Percentiles rank a stretch among this genome's conserved stretches.
Conservation (phyloP, 1,140 invertebrate species). For the Sminthurinus signatus region DNA sequence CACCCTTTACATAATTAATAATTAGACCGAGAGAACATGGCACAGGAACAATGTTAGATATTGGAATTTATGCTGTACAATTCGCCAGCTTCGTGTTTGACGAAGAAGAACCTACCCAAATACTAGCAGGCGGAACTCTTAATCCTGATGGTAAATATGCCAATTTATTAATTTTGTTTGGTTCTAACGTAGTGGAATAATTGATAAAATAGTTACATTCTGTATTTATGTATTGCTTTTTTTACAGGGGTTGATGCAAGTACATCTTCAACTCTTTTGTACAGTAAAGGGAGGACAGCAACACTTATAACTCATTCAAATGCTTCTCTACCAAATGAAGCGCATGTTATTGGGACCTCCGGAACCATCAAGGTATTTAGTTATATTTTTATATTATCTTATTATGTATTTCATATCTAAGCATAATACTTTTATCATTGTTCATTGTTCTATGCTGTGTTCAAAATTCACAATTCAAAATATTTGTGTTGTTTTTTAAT, state of each 20-base stretch:
- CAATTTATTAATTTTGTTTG: too few species aligned
- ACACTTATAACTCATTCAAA: conserved; percentile 53
- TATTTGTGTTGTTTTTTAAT: not conserved
- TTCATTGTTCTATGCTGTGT: too few species aligned
- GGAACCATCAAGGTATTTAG: conserved; percentile 55
- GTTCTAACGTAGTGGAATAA: too few species aligned
- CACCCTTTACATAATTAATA: not conserved
- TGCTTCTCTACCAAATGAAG: conserved; percentile 56
- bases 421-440: too few species aligned
- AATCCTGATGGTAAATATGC: conserved; percentile 57
- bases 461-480: too few species aligned
- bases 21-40: conserved; percentile 56
- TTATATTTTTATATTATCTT: conserved; percentile 47
- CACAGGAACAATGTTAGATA: conserved; percentile 70
- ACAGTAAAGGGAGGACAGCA: conserved; percentile 56
- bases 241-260: conserved; percentile 64
- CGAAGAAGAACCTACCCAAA: conserved; percentile 49
- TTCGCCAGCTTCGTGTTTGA: conserved; percentile 63
- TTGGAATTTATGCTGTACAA: conserved; percentile 76
- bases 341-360: conserved; percentile 59
- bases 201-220: too few species aligned
- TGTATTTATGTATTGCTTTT: too few species aligned
- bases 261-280: conserved; percentile 57
- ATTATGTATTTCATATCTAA: conserved; percentile 44
- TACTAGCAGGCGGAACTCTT: conserved; percentile 55